These are phyloP conservation scores for Coturnix japonica DNA, from an alignment of 2,113 vertebrate genomes.

Conservation along the genomic window DNA sequence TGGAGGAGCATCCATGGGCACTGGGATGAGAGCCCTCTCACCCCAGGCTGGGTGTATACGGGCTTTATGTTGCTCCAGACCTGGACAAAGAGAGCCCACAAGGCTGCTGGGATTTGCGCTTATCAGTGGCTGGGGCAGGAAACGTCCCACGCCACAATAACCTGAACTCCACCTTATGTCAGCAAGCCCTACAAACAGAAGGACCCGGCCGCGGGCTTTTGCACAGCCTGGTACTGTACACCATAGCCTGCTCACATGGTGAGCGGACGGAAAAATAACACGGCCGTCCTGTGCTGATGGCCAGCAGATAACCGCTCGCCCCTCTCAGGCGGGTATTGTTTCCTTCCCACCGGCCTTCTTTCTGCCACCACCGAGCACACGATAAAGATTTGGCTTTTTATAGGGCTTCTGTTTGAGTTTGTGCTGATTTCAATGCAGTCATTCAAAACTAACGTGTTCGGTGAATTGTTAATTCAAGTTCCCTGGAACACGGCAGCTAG, in stretches of 20 bases:
- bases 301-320: conserved; percentile 70
- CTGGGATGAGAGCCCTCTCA: not conserved
- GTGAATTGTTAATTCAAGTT: conserved; percentile 74
- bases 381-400: conserved; percentile 74
- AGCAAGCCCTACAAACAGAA: conserved; percentile 87
- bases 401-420: conserved; percentile 75
- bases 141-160: conserved; percentile 70
- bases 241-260: conserved; percentile 60
- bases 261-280: conserved; percentile 74
- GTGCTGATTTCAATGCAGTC: conserved; percentile 73
- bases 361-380: conserved; percentile 43
- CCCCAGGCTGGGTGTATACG: fast-evolving
- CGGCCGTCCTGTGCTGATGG: conserved; percentile 68
- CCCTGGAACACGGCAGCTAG: conserved; percentile 49
- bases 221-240: conserved; percentile 88
- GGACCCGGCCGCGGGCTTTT: conserved; percentile 70
- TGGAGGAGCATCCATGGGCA: not conserved
- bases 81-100: conserved; percentile 49
- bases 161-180: conserved; percentile 87
- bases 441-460: conserved; percentile 72
- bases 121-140: conserved; percentile 75
- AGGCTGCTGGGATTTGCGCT: conserved; percentile 67
- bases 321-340: conserved; percentile 73
- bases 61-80: not conserved
- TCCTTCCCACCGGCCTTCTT: conserved; percentile 51